phyloP scores from a whole-genome alignment of 2,113 vertebrate species.

The Mola mola region DNA sequence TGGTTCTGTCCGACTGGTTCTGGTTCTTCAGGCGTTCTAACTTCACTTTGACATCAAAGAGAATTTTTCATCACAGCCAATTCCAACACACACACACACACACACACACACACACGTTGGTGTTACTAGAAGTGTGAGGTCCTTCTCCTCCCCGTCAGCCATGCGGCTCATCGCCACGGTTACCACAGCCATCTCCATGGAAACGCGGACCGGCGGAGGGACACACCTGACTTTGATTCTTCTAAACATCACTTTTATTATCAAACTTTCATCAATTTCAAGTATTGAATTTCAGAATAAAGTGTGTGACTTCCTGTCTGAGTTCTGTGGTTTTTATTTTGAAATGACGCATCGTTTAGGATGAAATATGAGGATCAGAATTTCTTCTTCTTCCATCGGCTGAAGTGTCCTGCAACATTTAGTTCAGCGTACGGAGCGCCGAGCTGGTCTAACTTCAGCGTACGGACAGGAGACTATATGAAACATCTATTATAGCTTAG shows the following conservation, averaged over 20 bases:
- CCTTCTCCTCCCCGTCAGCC: constrained; percentile 26
- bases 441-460: too few relatives aligned
- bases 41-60: constrained; percentile 39
- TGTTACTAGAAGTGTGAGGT: constrained; percentile 32
- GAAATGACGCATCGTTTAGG: too few relatives aligned
- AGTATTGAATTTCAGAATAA: too few relatives aligned
- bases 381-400: too few relatives aligned
- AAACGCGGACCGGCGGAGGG: constrained; percentile 30
- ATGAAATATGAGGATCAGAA: too few relatives aligned
- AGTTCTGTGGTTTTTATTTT: too few relatives aligned
- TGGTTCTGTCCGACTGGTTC: neutral
- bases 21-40: constrained; percentile 13
- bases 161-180: constrained; percentile 45
- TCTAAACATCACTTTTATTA: neutral
- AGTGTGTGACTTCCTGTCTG: too few relatives aligned
- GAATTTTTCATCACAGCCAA: constrained; percentile 47
- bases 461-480: too few relatives aligned
- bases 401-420: too few relatives aligned
- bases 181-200: constrained; percentile 39
- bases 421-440: too few relatives aligned
- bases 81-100: constrained; percentile 22
- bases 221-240: constrained; percentile 21
- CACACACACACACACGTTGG: constrained; percentile 5
- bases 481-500: too few relatives aligned
- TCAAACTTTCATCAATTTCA: too few relatives aligned